phyloP scores from a whole-genome alignment of 2,888 invertebrate genomes.

The Oxystoma pomonae region DNA sequence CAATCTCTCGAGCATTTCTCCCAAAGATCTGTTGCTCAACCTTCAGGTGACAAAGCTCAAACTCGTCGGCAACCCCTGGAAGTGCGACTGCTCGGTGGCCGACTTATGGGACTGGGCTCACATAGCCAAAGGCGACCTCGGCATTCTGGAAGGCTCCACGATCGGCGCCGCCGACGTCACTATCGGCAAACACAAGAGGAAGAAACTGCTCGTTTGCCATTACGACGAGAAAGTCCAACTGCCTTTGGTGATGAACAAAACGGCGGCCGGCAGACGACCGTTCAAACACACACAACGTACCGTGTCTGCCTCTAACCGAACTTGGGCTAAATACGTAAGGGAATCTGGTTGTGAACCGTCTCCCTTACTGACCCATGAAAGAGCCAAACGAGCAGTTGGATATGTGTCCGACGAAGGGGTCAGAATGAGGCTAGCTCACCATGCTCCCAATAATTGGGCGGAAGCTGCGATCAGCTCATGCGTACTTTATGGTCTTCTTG shows the following conservation, averaged over 20 bases:
- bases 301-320: slow-evolving; percentile 57
- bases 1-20: slow-evolving; percentile 57
- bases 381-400: slow-evolving; percentile 31
- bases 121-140: slow-evolving; percentile 59
- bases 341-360: slow-evolving; percentile 57
- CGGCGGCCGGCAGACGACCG: slow-evolving; percentile 52
- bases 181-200: slow-evolving; percentile 58
- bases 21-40: slow-evolving; percentile 55
- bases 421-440: slow-evolving; percentile 25
- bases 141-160: slow-evolving; percentile 63
- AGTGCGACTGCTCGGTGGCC: slow-evolving; percentile 64
- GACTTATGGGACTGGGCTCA: slow-evolving; percentile 73
- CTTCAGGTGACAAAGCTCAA: slow-evolving; percentile 58
- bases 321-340: slow-evolving; percentile 69
- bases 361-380: slow-evolving; percentile 25
- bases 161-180: slow-evolving; percentile 59
- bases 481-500: slow-evolving; percentile 41
- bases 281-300: slow-evolving; percentile 57
- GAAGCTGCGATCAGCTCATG: slow-evolving; percentile 46
- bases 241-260: slow-evolving; percentile 51
- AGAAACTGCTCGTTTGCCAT: slow-evolving; percentile 59
- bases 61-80: slow-evolving; percentile 64
- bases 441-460: slow-evolving; percentile 40
- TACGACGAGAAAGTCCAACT: slow-evolving; percentile 58
- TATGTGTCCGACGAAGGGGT: slow-evolving; percentile 25